These are phyloP conservation scores for Chrysina gloriosa DNA, from an alignment of 2,888 invertebrate species.

Conservation along the genomic window DNA sequence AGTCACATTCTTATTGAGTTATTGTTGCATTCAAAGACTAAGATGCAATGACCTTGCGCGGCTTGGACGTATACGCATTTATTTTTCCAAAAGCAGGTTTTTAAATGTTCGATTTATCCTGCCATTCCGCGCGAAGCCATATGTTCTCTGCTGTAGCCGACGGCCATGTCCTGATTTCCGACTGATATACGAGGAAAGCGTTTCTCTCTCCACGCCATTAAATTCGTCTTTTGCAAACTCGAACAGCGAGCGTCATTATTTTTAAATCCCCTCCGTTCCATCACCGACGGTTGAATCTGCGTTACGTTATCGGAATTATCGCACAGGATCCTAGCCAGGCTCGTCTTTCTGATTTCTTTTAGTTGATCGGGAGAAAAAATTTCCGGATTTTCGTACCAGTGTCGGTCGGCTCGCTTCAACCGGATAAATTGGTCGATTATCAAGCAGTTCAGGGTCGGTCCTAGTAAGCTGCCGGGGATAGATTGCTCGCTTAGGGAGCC, in stretches of 20 bases:
- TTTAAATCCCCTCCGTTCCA: slow-evolving; percentile 70
- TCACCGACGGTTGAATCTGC: slow-evolving; percentile 74
- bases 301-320: slow-evolving; percentile 78
- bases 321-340: slow-evolving; percentile 80
- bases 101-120: slow-evolving; percentile 18
- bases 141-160: slow-evolving; percentile 34
- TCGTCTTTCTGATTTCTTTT: slow-evolving; percentile 80
- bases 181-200: slow-evolving; percentile 27
- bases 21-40: not conserved
- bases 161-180: slow-evolving; percentile 40
- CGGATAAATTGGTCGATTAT: slow-evolving; percentile 87
- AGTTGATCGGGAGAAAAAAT: slow-evolving; percentile 83
- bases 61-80: slow-evolving; percentile 25
- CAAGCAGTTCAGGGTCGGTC: slow-evolving; percentile 87
- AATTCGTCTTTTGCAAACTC: slow-evolving; percentile 70
- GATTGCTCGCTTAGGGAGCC: slow-evolving; percentile 88
- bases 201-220: slow-evolving; percentile 70
- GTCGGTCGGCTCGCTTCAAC: slow-evolving; percentile 84
- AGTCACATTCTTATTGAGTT: not conserved
- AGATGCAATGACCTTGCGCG: slow-evolving; percentile 39
- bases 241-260: slow-evolving; percentile 75
- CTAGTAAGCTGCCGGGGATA: slow-evolving; percentile 77
- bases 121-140: slow-evolving; percentile 30
- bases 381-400: slow-evolving; percentile 87
- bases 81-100: slow-evolving; percentile 36